These are phyloP conservation scores for Pygoscelis antarcticus DNA, from an alignment of 2,113 vertebrate species.

Conservation along the genomic window DNA sequence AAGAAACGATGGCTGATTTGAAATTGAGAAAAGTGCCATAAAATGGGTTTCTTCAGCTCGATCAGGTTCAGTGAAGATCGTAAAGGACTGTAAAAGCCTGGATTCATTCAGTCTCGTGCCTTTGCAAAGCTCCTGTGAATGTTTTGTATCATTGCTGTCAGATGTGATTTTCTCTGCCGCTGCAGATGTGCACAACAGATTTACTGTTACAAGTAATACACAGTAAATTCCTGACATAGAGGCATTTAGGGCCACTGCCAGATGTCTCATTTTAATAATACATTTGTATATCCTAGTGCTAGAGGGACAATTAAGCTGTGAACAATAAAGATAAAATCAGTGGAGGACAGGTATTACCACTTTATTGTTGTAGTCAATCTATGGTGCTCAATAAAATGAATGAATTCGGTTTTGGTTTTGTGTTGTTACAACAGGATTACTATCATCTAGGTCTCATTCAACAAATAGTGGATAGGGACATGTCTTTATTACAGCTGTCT, in stretches of 20 bases:
- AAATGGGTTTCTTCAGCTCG: conserved; percentile 37
- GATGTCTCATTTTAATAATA: conserved; percentile 69
- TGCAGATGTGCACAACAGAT: conserved; percentile 56
- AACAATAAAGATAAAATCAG: conserved; percentile 65
- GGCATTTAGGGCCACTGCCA: conserved; percentile 37
- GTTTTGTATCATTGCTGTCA: conserved; percentile 58
- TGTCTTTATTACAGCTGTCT: conserved; percentile 68
- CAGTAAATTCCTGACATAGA: conserved; percentile 63
- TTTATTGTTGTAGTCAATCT: conserved; percentile 63
- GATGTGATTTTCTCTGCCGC: conserved; percentile 41
- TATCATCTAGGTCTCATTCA: conserved; percentile 58
- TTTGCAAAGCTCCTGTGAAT: conserved; percentile 47
- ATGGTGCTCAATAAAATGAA: conserved; percentile 57
- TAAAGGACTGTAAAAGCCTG: conserved; percentile 54
- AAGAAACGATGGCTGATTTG: not conserved
- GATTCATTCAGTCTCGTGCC: conserved; percentile 32
- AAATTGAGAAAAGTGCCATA: conserved; percentile 32
- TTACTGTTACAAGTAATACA: conserved; percentile 57
- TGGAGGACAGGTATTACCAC: conserved; percentile 61
- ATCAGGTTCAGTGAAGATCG: conserved; percentile 34
- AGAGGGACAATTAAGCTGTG: conserved; percentile 53
- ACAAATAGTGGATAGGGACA: conserved; percentile 46
- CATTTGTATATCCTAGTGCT: conserved; percentile 44
- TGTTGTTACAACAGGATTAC: conserved; percentile 64
- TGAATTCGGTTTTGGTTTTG: conserved; percentile 60